A percentile compares a stretch with the other conserved stretches of the same genome.
Evolutionary conservation across 2,797 vertebrate species (phyloP).

Genomic region (Sorex maritimensis): DNA sequence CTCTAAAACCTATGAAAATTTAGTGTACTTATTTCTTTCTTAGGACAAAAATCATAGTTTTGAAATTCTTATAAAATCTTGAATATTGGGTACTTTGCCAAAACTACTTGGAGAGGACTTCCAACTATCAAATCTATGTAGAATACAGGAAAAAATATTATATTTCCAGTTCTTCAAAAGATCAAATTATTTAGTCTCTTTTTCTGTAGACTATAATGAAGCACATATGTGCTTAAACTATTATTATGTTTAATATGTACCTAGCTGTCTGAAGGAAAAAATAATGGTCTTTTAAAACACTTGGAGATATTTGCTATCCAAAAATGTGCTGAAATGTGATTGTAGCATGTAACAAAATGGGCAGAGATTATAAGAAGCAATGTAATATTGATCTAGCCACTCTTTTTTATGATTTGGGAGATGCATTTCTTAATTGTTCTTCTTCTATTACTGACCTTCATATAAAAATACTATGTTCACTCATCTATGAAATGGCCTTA

Average conservation of each 20-base stretch:
- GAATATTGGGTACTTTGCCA: conserved; percentile 28
- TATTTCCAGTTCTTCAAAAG: conserved; percentile 22
- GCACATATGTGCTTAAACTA: conserved; percentile 25
- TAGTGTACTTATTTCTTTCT: conserved; percentile 15
- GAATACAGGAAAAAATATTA: conserved; percentile 33
- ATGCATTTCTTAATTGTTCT: conserved; percentile 20
- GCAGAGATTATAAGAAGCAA: neutral
- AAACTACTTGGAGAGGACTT: conserved; percentile 61
- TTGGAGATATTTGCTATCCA: neutral
- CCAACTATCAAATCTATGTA: conserved; percentile 30
- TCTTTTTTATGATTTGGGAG: conserved; percentile 34
- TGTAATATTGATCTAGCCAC: neutral
- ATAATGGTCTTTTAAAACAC: neutral
- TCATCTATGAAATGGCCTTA: conserved; percentile 54
- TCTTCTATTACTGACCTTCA: conserved; percentile 55
- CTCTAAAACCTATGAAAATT: conserved; percentile 10
- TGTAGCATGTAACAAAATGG: neutral
- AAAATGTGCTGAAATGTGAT: neutral
- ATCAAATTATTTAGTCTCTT: neutral
- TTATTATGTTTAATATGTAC: neutral
- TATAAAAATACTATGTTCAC: conserved; percentile 45
- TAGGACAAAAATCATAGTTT: conserved; percentile 19
- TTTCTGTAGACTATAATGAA: neutral
- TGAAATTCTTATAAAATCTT: conserved; percentile 64
- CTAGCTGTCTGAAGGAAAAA: neutral